Base-by-base conservation (phyloP, 53 echinoderm and acorn worm species). In the Actinopyga echinites region DNA sequence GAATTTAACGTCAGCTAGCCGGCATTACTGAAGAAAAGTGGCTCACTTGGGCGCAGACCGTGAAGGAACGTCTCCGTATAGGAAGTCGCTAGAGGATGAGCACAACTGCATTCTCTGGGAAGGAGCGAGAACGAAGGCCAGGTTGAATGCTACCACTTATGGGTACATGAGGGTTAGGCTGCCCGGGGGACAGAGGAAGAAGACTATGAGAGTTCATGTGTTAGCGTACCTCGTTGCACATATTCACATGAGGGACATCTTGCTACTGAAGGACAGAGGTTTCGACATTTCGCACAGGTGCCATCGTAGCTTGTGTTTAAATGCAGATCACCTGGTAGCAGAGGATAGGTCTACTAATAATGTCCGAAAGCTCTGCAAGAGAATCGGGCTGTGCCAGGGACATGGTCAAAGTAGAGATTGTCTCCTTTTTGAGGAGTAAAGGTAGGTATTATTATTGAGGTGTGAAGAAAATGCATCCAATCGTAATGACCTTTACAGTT, bases 281-380 rank as follows among this genome's bases (percentile, higher is more conserved):
- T 74, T 45, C 21, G 69, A 69, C 19, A 38, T 69, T 6, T 69
- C 69, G 22, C 69, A 69, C 36, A 5, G 74, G 13, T 74, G 74
- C 24, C 49, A 7, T 20, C 42, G 43, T 22, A 74, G 74, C 44
- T 45, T 74, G 19, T 74, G 74, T 25, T 43, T 74, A 24, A 74
- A 74, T 74, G 17, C 43, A 20, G 8, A 8, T 8, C 74, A 74
- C 74, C 74, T 74, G 6, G 1, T 45, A 23, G 45, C 26, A 24
- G 74, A 74, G 30, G 45, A 43, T 2, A 44, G 53, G 25, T 45
- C 42, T 1, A n/a, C 43, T 15, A 74, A 44, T 25, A 74, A 45
- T 9, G 3, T 44, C 21, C 42, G 74, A 73, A 45, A 74, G 44
- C 23, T 23, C 43, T 74, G 74, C 74, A 22, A 26, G n/a, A 74